Percentiles rank a stretch among this genome's conserved stretches.
Conservation (phyloP, 2,797 vertebrate genomes). For the Cyclura pinguis region DNA sequence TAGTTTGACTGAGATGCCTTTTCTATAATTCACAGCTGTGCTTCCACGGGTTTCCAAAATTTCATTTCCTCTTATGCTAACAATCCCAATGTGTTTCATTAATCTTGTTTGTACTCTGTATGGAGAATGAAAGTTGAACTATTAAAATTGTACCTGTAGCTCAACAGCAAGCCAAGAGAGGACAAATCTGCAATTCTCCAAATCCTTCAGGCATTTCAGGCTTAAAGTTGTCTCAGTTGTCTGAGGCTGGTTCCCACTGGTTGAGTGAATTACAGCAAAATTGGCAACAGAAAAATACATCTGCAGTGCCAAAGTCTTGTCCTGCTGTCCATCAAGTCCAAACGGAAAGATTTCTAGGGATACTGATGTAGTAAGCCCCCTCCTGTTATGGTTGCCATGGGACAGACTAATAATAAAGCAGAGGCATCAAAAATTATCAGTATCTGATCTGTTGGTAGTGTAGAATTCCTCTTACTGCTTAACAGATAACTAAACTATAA, state of each 20-base stretch:
- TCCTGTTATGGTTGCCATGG: background rate
- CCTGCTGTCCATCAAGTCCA: background rate
- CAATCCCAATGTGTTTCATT: conserved; percentile 15
- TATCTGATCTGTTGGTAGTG: background rate
- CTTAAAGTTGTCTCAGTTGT: background rate
- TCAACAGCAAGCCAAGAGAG: background rate
- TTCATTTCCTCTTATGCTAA: conserved; percentile 36
- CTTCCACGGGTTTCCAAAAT: conserved; percentile 9
- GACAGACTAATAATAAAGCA: background rate
- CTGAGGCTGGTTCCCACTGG: background rate
- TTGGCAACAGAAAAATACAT: background rate
- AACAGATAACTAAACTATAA: background rate
- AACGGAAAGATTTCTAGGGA: background rate
- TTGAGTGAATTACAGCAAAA: background rate
- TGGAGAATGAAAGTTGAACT: background rate
- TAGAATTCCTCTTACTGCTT: background rate
- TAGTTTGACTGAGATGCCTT: conserved; percentile 12
- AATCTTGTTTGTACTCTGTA: conserved; percentile 4
- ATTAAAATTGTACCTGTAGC: conserved; percentile 8
- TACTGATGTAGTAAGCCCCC: background rate
- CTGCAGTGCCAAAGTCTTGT: background rate
- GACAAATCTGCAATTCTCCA: background rate
- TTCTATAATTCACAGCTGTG: conserved; percentile 9
- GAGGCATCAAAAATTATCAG: background rate
- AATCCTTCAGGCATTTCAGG: background rate